Conservation (phyloP, 2,888 invertebrate species). For the Protonemura montana region DNA sequence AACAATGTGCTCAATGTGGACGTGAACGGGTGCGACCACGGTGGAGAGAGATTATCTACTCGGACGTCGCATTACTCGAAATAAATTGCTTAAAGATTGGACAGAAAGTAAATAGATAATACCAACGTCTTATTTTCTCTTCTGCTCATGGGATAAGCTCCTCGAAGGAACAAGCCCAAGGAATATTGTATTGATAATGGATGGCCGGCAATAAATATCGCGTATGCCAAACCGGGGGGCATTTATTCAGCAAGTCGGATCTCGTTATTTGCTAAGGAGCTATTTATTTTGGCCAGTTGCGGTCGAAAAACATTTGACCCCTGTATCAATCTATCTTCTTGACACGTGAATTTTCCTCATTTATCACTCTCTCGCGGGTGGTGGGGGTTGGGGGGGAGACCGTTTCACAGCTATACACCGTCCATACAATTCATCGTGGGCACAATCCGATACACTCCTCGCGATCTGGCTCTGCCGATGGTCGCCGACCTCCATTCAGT, state of each 20-base stretch:
- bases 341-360: slow-evolving; percentile 21
- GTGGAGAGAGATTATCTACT: neutral
- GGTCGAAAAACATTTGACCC: slow-evolving; percentile 28
- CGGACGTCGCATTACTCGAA: neutral
- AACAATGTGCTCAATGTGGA: neutral
- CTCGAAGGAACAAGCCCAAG: neutral
- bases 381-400: neutral
- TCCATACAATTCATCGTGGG: neutral
- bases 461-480: neutral
- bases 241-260: slow-evolving; percentile 19
- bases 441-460: slow-evolving; percentile 1
- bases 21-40: neutral
- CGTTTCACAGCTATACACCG: neutral
- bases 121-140: neutral
- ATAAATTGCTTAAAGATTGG: neutral
- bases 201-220: slow-evolving; percentile 14
- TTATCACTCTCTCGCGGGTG: slow-evolving; percentile 14
- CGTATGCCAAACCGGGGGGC: slow-evolving; percentile 9
- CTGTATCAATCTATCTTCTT: slow-evolving; percentile 30
- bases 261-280: slow-evolving; percentile 36
- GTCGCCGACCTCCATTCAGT: neutral
- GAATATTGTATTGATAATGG: slow-evolving; percentile 21
- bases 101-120: neutral
- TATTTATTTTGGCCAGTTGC: slow-evolving; percentile 19
- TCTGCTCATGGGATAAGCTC: neutral